phyloP scores from a whole-genome alignment of 2,888 invertebrate species.

The Coleophora deauratella region DNA sequence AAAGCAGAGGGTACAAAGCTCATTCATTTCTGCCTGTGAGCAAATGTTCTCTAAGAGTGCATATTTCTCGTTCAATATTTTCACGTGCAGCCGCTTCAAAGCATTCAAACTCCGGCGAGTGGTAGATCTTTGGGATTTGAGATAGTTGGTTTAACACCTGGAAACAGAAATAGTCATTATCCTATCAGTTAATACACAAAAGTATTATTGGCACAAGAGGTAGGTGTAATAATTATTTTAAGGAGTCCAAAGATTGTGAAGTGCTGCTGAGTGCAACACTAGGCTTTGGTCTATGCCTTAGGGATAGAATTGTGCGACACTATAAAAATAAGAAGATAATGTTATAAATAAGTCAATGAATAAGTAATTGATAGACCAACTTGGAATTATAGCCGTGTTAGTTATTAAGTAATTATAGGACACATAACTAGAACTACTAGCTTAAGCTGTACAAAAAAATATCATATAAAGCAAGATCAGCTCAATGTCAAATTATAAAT shows the following conservation, averaged over 20 bases:
- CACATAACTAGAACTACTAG: no score
- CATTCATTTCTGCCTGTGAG: conserved; percentile 33
- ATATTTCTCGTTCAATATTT: conserved; percentile 55
- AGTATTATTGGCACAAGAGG: no score
- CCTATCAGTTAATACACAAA: neutral
- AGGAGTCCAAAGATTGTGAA: no score
- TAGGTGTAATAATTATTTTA: no score
- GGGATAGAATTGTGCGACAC: neutral
- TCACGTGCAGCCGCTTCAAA: conserved; percentile 52
- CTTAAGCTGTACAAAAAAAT: no score
- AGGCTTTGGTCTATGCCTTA: no score
- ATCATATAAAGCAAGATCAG: no score
- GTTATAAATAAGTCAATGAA: neutral
- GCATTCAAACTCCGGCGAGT: conserved; percentile 51
- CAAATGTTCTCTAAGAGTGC: conserved; percentile 43
- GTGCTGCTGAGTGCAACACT: no score
- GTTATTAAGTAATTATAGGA: no score
- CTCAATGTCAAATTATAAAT: no score
- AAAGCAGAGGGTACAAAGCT: no score
- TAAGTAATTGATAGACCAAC: neutral
- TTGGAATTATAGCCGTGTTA: no score
- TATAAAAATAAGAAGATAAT: neutral
- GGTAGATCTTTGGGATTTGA: conserved; percentile 52
- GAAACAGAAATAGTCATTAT: conserved; percentile 8
- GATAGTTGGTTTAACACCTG: conserved; percentile 58